Evolutionary conservation across 2,888 invertebrate genomes (phyloP).

Genomic region (Punctoribates punctum): DNA sequence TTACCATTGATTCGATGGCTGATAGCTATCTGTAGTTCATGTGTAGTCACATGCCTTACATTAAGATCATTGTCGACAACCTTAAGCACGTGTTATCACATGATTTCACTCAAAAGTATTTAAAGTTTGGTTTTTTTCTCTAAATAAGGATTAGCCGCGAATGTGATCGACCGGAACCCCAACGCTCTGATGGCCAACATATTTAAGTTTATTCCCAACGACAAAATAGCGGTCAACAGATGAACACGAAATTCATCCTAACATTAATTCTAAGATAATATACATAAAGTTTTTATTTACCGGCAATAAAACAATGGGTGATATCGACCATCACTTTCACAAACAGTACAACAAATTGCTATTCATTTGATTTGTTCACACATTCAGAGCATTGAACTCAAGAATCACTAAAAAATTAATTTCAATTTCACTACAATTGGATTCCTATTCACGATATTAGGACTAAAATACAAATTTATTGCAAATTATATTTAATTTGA

Average conservation of each 20-base stretch:
- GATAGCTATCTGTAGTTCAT: neutral
- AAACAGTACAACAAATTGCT: constrained; percentile 25
- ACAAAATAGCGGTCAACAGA: neutral
- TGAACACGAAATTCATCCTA: neutral
- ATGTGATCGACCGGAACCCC: neutral
- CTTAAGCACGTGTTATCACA: neutral
- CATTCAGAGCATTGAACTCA: neutral
- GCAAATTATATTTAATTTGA: too few species aligned
- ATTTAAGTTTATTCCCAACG: neutral
- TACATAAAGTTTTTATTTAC: neutral
- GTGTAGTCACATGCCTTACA: neutral
- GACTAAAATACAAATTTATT: too few species aligned
- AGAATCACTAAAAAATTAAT: neutral
- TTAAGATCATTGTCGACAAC: constrained; percentile 1
- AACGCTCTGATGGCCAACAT: neutral
- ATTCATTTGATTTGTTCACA: constrained; percentile 4
- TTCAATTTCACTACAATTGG: neutral
- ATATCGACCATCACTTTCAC: neutral
- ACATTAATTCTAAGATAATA: neutral
- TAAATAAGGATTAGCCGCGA: neutral
- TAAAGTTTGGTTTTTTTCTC: neutral
- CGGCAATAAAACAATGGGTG: constrained; percentile 10
- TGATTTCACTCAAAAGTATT: neutral
- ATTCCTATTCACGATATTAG: neutral
- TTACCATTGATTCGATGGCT: neutral